Evolutionary conservation across 2,797 vertebrate species (phyloP).

Genomic region (Acanthornis magna): DNA sequence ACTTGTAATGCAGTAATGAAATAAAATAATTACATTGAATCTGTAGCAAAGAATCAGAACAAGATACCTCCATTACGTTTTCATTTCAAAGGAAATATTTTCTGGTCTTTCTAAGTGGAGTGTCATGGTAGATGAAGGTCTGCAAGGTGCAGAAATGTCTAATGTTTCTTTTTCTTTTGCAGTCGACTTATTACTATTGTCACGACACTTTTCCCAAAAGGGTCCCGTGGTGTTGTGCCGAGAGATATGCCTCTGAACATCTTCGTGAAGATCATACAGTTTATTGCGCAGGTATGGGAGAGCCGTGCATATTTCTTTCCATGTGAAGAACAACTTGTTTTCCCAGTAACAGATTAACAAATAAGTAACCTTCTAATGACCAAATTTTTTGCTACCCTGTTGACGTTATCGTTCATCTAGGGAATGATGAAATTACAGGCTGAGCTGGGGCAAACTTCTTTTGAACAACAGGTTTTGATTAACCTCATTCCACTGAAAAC

Average conservation of each 20-base stretch:
- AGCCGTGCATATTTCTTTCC: not conserved
- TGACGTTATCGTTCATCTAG: not conserved
- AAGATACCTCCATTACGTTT: not conserved
- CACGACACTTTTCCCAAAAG: constrained; percentile 97
- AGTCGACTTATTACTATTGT: constrained; percentile 97
- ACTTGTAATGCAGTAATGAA: not conserved
- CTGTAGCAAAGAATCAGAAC: not conserved
- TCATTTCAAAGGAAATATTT: constrained; percentile 3
- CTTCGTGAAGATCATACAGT: constrained; percentile 99
- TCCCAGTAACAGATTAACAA: not conserved
- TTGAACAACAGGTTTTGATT: not conserved
- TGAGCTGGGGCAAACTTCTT: not conserved
- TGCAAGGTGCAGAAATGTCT: constrained; percentile 21
- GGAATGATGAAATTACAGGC: not conserved
- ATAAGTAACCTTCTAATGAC: not conserved
- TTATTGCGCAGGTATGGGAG: constrained; percentile 91
- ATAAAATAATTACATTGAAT: not conserved
- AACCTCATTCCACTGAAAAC: not conserved
- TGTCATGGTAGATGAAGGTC: constrained; percentile 1
- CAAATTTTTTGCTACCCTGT: not conserved
- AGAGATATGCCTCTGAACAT: constrained; percentile 99
- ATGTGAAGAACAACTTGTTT: not conserved
- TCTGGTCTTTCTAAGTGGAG: not conserved
- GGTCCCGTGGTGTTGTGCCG: constrained; percentile 95
- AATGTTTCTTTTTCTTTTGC: constrained; percentile 63